These are phyloP conservation scores for Scyliorhinus canicula DNA, from an alignment of 2,797 vertebrate species.

Conservation along the genomic window DNA sequence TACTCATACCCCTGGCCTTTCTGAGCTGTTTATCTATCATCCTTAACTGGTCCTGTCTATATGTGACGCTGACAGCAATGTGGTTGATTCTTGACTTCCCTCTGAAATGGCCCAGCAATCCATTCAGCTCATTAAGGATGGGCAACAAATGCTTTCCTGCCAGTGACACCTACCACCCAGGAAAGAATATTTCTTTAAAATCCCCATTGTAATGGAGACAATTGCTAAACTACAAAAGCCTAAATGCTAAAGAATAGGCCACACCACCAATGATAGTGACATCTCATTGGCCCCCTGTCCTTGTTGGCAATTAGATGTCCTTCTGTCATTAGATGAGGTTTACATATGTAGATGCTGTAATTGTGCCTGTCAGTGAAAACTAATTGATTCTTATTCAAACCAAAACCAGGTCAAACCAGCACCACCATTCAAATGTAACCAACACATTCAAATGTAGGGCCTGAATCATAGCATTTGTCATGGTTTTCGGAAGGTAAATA, in stretches of 20 bases:
- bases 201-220: constrained; percentile 42
- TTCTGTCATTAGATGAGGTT: constrained; percentile 61
- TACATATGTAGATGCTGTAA: constrained; percentile 66
- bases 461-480: background rate
- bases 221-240: constrained; percentile 69
- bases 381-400: constrained; percentile 66
- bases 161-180: background rate
- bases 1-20: too few species aligned
- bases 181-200: background rate
- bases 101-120: too few species aligned
- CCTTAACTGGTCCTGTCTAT: too few species aligned
- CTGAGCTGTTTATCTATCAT: too few species aligned
- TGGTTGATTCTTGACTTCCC: too few species aligned
- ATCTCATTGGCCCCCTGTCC: constrained; percentile 57
- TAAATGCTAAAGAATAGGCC: constrained; percentile 55
- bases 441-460: background rate
- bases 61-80: too few species aligned
- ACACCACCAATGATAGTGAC: constrained; percentile 54
- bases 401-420: background rate
- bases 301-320: constrained; percentile 54
- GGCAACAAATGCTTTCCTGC: background rate
- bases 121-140: too few species aligned
- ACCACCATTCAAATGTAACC: background rate
- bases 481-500: background rate
- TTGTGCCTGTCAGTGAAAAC: constrained; percentile 74